These are phyloP conservation scores for Equus quagga DNA, from an alignment of 2,113 vertebrate species.

Conservation along the genomic window DNA sequence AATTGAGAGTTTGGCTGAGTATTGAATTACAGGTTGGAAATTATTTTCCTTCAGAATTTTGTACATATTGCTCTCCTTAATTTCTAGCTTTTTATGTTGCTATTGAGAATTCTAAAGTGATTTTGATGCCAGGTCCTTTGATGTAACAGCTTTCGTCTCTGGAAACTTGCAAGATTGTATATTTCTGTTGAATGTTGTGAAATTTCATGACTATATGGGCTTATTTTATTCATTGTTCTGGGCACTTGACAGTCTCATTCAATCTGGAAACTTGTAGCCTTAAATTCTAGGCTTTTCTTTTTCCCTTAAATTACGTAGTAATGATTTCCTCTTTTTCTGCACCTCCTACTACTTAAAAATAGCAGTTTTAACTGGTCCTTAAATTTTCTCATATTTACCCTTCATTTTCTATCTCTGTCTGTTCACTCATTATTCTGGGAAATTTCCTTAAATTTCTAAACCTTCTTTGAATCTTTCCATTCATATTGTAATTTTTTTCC, in stretches of 20 bases:
- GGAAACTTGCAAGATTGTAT: neutral
- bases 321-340: neutral
- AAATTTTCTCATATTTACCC: neutral
- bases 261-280: neutral
- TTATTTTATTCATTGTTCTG: neutral
- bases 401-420: neutral
- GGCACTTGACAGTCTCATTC: neutral
- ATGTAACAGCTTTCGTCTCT: neutral
- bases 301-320: neutral
- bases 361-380: neutral
- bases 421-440: neutral
- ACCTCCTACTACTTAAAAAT: neutral
- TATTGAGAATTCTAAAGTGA: neutral
- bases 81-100: neutral
- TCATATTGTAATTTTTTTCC: neutral
- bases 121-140: neutral
- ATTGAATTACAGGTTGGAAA: neutral
- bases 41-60: neutral
- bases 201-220: neutral
- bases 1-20: neutral
- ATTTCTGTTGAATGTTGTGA: neutral
- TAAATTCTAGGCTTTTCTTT: neutral
- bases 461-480: neutral
- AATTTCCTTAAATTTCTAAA: conserved; percentile 11
- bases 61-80: neutral